Percentiles rank a stretch among this genome's conserved stretches.
phyloP scores from a whole-genome alignment of 2,113 vertebrate species.

The Platysteira castanea region DNA sequence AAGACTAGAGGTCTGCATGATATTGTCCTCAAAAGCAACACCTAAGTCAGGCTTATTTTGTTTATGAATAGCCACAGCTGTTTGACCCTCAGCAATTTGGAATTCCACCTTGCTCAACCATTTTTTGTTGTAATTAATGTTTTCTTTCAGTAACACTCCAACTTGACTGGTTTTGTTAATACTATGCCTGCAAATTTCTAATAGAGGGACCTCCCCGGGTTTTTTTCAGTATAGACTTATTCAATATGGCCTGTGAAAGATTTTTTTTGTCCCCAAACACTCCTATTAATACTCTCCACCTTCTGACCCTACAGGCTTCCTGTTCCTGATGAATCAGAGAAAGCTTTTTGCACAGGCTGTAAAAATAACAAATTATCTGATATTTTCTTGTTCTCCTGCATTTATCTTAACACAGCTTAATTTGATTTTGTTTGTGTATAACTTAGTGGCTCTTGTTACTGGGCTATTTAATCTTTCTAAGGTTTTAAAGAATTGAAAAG shows the following conservation, averaged over 20 bases:
- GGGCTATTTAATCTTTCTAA: not conserved
- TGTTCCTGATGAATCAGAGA: not conserved
- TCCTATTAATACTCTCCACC: not conserved
- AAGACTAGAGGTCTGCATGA: not conserved
- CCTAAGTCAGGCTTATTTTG: not conserved
- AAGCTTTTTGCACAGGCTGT: not conserved
- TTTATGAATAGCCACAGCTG: not conserved
- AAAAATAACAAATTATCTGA: not conserved
- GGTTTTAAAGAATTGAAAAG: not conserved
- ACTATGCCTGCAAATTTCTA: not conserved
- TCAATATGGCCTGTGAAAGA: not conserved
- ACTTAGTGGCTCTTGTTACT: not conserved
- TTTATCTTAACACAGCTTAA: not conserved
- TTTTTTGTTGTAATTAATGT: not conserved
- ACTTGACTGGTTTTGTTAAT: not conserved
- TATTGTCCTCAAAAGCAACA: not conserved
- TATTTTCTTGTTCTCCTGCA: not conserved
- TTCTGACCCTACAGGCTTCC: not conserved
- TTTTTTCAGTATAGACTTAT: not conserved
- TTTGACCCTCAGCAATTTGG: fast-evolving
- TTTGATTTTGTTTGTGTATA: not conserved
- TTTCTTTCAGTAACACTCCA: not conserved
- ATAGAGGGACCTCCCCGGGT: not conserved
- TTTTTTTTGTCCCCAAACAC: not conserved
- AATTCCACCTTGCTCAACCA: not conserved